Percentiles rank a stretch among this genome's conserved stretches.
phyloP scores from a whole-genome alignment of 2,113 vertebrate species.

The Oreochromis spilurus region DNA sequence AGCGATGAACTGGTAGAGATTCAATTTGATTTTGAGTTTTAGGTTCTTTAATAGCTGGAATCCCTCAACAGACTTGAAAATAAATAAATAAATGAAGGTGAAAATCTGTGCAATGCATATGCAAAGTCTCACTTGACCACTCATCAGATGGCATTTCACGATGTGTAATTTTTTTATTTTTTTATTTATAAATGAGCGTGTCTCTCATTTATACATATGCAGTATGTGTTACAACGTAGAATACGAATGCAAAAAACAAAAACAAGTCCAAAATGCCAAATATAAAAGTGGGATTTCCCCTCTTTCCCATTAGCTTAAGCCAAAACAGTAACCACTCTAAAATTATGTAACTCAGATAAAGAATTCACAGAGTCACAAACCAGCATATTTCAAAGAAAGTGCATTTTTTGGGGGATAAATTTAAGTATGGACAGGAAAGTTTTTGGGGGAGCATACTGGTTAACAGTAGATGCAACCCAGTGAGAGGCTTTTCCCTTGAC shows the following conservation, averaged over 20 bases:
- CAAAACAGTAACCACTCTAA: not conserved
- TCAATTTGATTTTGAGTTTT: not conserved
- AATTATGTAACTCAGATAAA: not conserved
- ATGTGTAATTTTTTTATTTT: not conserved
- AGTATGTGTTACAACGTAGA: conserved; percentile 6
- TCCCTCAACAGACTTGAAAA: not conserved
- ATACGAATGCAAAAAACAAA: not conserved
- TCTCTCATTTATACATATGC: not conserved
- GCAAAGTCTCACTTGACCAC: conserved; percentile 54
- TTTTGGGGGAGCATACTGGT: not conserved
- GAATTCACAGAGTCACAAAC: not conserved
- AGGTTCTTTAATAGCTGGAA: not conserved
- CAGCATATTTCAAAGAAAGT: not conserved
- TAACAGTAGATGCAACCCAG: not conserved
- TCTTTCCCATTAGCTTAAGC: not conserved
- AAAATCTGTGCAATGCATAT: conserved; percentile 43
- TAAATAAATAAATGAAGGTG: not conserved
- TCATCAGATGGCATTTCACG: conserved; percentile 46
- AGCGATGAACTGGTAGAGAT: not conserved
- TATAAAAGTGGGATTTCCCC: not conserved
- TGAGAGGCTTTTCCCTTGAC: not conserved
- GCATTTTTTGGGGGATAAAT: not conserved
- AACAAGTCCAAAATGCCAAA: not conserved
- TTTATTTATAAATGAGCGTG: not conserved
- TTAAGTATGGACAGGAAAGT: not conserved